Evolutionary conservation across 2,888 invertebrate genomes (phyloP), one percentile per base, ranked within the genome.

Genomic region (Drosophila monieri): DNA sequence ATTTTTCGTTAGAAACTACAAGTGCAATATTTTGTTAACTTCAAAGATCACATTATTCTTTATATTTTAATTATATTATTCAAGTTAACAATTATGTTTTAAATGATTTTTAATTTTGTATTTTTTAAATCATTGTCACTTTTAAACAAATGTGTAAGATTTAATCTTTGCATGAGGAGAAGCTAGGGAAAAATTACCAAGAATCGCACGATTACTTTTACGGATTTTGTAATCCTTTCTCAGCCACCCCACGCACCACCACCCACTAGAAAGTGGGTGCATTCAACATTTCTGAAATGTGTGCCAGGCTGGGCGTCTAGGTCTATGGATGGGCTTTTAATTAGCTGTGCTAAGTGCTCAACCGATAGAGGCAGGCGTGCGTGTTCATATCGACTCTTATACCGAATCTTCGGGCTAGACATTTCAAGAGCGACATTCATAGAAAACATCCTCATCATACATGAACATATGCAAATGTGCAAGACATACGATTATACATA

Each of bases 241-340:
- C 2, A 5, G 25, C 9, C 30, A 23, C 60, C 39, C n/a, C 41
- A 15, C 30, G 23, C 18, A 23, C 1, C n/a, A n/a, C n/a, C n/a
- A 8, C n/a, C 35, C 35, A n/a, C n/a, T 12, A 35, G 35, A 35
- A 35, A 35, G n/a, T 35, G 12, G 77, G 81, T 85, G 77, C 74
- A 69, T 77, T 59, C 48, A 73, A 87, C 81, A 81, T 81, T 81
- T 81, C 70, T 81, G 81, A 81, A 81, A 81, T 81, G 81, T 81
- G 78, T 69, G 81, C 72, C 37, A 56, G 70, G 52, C 64, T 64
- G 64, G 55, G 66, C 39, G 46, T 30, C 0, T 32, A 21, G 6
- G 30, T 9, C 30, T 30, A 14, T 6, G 25, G 15, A 48, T 47
- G 32, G 59, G 44, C 15, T 41, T 23, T 18, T 15, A 61, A 41